Evolutionary conservation across 1,140 invertebrate species (phyloP).

Genomic region (Drosophila lini): DNA sequence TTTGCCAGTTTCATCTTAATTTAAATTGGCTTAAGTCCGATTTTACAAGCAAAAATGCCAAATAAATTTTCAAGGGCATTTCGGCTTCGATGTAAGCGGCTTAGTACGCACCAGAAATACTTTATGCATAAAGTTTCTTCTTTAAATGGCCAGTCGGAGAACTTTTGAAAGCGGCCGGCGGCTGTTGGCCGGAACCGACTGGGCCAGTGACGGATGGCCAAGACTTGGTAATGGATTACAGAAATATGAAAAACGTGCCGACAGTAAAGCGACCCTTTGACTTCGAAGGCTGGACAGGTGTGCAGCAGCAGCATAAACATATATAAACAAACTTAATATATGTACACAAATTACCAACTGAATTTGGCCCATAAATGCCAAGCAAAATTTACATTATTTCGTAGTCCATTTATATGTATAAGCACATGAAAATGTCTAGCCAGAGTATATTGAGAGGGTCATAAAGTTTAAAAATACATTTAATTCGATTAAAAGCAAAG

Average conservation of each 20-base stretch:
- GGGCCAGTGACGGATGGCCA: constrained; percentile 43
- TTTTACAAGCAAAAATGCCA: background rate
- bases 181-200: constrained; percentile 5
- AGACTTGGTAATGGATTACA: constrained; percentile 53
- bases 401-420: constrained; percentile 57
- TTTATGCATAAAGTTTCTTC: constrained; percentile 41
- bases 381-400: constrained; percentile 55
- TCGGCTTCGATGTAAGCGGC: constrained; percentile 16
- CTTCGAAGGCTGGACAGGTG: constrained; percentile 21
- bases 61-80: constrained; percentile 31
- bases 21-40: constrained; percentile 10
- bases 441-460: constrained; percentile 24
- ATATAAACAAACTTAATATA: constrained; percentile 44
- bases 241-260: constrained; percentile 59
- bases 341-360: constrained; percentile 64
- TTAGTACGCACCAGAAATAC: constrained; percentile 21
- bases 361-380: constrained; percentile 44
- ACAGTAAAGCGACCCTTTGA: constrained; percentile 45
- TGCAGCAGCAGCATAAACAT: constrained; percentile 30
- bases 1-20: background rate
- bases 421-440: constrained; percentile 21
- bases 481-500: constrained; percentile 51
- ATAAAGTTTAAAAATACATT: constrained; percentile 72
- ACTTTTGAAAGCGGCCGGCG: constrained; percentile 35
- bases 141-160: constrained; percentile 32